phyloP scores from a whole-genome alignment of 2,888 invertebrate genomes.

The Adelognathus sp. region DNA sequence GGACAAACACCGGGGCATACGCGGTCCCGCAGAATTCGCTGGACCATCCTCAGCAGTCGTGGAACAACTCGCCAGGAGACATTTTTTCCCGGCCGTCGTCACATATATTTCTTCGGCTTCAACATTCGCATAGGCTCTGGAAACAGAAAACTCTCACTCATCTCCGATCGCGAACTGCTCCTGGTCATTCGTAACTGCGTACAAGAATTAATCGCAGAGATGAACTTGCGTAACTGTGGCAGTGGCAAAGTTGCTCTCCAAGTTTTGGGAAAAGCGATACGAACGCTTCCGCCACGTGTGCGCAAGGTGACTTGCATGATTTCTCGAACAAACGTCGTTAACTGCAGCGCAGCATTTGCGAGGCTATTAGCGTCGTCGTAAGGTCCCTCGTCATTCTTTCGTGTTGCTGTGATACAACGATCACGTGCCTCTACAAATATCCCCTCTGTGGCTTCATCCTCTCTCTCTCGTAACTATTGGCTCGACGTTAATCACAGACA shows the following conservation, averaged over 20 bases:
- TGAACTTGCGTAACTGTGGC: not conserved
- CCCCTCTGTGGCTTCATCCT: not conserved
- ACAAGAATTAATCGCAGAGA: not conserved
- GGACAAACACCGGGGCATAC: slow-evolving; percentile 43
- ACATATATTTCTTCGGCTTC: slow-evolving; percentile 16
- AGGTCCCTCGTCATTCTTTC: not conserved
- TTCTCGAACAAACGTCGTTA: slow-evolving; percentile 20
- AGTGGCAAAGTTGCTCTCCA: not conserved
- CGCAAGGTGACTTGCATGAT: slow-evolving; percentile 20
- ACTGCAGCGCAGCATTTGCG: not conserved
- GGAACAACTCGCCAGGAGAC: slow-evolving; percentile 20
- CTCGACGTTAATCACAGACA: too few species aligned
- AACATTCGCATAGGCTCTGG: not conserved
- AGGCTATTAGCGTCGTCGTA: slow-evolving; percentile 7
- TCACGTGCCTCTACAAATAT: not conserved
- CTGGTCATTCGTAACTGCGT: not conserved
- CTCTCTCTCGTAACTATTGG: too few species aligned
- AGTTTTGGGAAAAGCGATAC: not conserved
- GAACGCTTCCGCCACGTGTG: slow-evolving; percentile 13
- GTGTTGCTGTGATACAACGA: not conserved
- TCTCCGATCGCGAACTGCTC: not conserved
- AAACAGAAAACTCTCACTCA: not conserved
- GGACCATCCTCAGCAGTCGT: slow-evolving; percentile 29
- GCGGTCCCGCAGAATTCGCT: slow-evolving; percentile 48
- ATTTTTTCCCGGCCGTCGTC: slow-evolving; percentile 13